Conservation (phyloP, 2,888 invertebrate genomes). For the Drosophila leonis region DNA sequence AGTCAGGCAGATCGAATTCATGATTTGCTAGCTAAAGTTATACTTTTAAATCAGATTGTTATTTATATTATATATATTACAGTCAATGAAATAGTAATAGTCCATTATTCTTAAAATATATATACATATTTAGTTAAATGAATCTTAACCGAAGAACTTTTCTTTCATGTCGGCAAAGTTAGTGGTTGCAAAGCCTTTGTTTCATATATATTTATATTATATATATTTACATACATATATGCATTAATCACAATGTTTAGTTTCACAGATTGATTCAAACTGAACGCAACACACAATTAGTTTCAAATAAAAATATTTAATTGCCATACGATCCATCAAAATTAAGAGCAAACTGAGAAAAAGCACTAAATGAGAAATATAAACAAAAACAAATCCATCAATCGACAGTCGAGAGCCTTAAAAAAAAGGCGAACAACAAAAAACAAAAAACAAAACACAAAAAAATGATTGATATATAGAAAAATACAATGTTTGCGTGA, state of each 20-base stretch:
- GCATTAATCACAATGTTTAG: neutral
- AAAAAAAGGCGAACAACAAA: neutral
- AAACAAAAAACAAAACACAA: constrained; percentile 19
- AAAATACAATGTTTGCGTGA: constrained; percentile 2
- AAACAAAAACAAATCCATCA: constrained; percentile 32
- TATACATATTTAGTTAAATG: neutral
- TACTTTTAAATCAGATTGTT: too few species aligned
- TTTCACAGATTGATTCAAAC: neutral
- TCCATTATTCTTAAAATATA: neutral
- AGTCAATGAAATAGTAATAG: neutral
- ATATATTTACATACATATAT: neutral
- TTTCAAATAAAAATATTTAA: constrained; percentile 20
- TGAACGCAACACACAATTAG: constrained; percentile 21
- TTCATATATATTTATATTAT: neutral
- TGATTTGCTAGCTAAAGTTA: neutral
- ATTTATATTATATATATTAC: neutral
- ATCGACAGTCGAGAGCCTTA: constrained; percentile 7
- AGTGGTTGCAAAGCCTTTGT: neutral
- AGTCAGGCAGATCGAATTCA: neutral
- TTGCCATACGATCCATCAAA: constrained; percentile 12
- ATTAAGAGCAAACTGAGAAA: constrained; percentile 4
- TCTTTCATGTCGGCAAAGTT: too few species aligned
- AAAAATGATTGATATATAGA: constrained; percentile 12
- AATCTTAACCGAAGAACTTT: neutral
- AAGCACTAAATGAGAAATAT: constrained; percentile 16